Base-by-base conservation (phyloP, 2,888 invertebrate species). In the Liposcelis brunnea region DNA sequence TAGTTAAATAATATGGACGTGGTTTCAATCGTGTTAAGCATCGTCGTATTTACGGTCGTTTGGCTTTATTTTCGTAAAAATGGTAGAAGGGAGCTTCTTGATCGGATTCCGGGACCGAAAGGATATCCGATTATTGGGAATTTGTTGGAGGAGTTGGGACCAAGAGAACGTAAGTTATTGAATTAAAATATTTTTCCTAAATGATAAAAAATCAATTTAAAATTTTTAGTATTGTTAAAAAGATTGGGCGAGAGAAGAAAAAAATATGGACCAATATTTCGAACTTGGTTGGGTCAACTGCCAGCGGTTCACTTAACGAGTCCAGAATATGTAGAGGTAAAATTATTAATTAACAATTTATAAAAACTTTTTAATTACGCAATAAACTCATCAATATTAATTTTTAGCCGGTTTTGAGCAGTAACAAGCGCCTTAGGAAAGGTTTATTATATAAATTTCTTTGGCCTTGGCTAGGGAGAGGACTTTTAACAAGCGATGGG, bases 391-490 rank as follows among this genome's bases (percentile, higher is more conserved):
- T n/a, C n/a, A n/a, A n/a, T n/a, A n/a, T n/a, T n/a, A n/a, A n/a
- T n/a, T n/a, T n/a, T n/a, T n/a, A 26, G 8, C 26, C 26, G 42
- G 74, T 84, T 52, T 69, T 85, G 16, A 79, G 82, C 59, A 84
- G 83, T 53, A 77, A 82, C 56, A 77, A 79, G 2, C 77, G 81
- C 61, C 80, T 85, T 52, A 83, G 84, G 64, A 85, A 84, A 60
- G 76, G 83, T 18, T 64, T 72, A 10, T 83, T 84, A 56, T 84
- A 84, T 62, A 69, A 72, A 54, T 80, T 83, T 66, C 83, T 85
- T 63, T 74, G 81, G 57, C 83, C 84, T 0, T 85, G 84, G 84
- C 72, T 85, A 48, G 84, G 84, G 58, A 74, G 83, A 55, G 84
- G 84, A 55, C 74, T 84, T 8, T 72, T 84, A 26, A 83, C 84